Percentiles rank a stretch among this genome's conserved stretches.
These are phyloP conservation scores for Anser cygnoides DNA, from an alignment of 2,113 vertebrate species.

Conservation along the genomic window DNA sequence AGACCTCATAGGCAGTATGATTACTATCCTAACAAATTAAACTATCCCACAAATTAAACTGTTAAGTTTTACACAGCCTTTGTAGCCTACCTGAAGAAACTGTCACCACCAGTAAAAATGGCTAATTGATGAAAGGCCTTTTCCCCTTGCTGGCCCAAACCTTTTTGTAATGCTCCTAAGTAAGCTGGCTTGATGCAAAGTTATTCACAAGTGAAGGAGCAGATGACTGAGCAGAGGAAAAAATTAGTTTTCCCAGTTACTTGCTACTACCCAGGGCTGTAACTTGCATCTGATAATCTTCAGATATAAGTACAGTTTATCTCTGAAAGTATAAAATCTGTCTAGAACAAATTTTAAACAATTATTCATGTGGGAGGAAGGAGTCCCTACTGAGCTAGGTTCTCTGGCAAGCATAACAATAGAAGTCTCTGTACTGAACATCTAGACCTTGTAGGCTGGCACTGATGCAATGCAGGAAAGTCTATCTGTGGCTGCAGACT, in stretches of 20 bases:
- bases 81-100: not conserved
- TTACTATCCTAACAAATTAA: not conserved
- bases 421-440: not conserved
- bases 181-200: not conserved
- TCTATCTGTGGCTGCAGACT: not conserved
- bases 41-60: not conserved
- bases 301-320: not conserved
- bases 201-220: not conserved
- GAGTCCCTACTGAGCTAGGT: not conserved
- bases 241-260: not conserved
- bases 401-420: not conserved
- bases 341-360: not conserved
- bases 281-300: not conserved
- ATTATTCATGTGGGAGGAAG: not conserved
- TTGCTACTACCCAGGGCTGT: not conserved
- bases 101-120: not conserved
- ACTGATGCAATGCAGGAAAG: not conserved
- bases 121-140: not conserved
- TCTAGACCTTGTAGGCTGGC: not conserved
- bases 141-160: not conserved
- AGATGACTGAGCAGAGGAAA: not conserved
- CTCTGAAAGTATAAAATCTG: not conserved
- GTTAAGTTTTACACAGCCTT: not conserved
- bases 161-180: not conserved
- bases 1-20: not conserved